Evolutionary conservation across 2,797 vertebrate genomes (phyloP), one percentile per base, ranked within the genome.

Genomic region (Pseudochaenichthys georgianus): DNA sequence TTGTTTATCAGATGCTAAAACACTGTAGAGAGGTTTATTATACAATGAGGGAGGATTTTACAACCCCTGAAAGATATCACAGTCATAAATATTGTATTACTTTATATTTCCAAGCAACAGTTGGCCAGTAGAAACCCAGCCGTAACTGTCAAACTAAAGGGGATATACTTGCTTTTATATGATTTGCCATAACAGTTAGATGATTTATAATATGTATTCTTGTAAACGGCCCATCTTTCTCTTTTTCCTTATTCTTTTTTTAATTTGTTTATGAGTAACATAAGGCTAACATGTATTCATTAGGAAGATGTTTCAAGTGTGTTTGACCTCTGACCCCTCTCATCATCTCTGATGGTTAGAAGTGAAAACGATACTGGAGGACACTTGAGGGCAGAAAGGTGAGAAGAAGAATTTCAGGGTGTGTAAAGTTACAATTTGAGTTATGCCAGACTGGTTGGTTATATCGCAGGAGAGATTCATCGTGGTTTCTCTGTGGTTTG

Each of bases 401-500:
- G 61, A 51, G 21, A 0, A 21, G 46, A 63, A 13, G 12, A 64
- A n/a, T 73, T 73, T 47, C 21, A 58, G 19, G 13, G 1, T 17
- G 43, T 55, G 50, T 53, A 54, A 17, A 48, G 45, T 43, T 65
- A 8, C 38, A 47, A 8, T 57, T 65, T 15, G 28, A 77, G 31
- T 73, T 0, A 62, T 31, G 38, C 70, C 41, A 34, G 45, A 59
- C 46, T 60, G 2, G 6, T 64, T 50, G 13, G 23, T 43, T 45
- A 70, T 52, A 38, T 58, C 63, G 38, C 34, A 34, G 54, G 10
- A 61, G 16, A 23, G 23, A 66, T 52, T 64, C 41, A 6, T 69
- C 67, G 47, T 17, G 60, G 59, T 63, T 68, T 80, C 9, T 70
- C 28, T 65, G 58, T 70, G 59, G 61, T 62, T 72, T 74, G n/a